These are phyloP conservation scores for Pampus argenteus DNA, from an alignment of 2,797 vertebrate genomes.

Conservation along the genomic window DNA sequence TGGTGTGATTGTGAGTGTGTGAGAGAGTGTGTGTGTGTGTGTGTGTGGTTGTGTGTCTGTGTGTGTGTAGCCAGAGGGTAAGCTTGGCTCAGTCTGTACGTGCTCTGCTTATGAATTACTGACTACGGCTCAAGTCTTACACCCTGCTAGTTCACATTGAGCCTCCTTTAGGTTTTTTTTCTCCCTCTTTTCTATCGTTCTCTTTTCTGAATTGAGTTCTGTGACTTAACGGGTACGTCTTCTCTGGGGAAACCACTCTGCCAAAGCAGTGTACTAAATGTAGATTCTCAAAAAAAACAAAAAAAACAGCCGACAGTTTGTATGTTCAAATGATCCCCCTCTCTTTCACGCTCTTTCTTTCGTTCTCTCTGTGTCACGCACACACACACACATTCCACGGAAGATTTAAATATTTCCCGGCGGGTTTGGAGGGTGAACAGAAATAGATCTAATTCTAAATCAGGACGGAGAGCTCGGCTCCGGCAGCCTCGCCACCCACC, in stretches of 20 bases:
- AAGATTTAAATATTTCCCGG: conserved; percentile 82
- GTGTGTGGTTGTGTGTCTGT: conserved; percentile 10
- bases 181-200: background rate
- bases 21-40: conserved; percentile 26
- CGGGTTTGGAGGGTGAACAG: conserved; percentile 75
- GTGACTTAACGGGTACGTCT: conserved; percentile 29
- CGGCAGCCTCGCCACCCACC: conserved; percentile 36
- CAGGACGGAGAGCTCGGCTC: conserved; percentile 74
- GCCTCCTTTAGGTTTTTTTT: background rate
- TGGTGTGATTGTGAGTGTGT: conserved; percentile 34
- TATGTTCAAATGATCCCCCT: conserved; percentile 20
- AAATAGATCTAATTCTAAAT: conserved; percentile 86
- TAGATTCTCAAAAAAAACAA: conserved; percentile 23
- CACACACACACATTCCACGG: conserved; percentile 59
- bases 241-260: background rate
- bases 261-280: conserved; percentile 30
- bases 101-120: conserved; percentile 76
- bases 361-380: conserved; percentile 7
- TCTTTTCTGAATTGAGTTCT: conserved; percentile 41
- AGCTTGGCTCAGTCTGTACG: conserved; percentile 68
- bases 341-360: conserved; percentile 25
- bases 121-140: conserved; percentile 63
- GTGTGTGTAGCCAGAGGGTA: conserved; percentile 64
- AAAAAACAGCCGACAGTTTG: conserved; percentile 17
- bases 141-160: conserved; percentile 46